Percentiles rank a stretch among this genome's conserved stretches.
phyloP scores from a whole-genome alignment of 2,113 vertebrate genomes.

The Myanophis thanlyinensis region DNA sequence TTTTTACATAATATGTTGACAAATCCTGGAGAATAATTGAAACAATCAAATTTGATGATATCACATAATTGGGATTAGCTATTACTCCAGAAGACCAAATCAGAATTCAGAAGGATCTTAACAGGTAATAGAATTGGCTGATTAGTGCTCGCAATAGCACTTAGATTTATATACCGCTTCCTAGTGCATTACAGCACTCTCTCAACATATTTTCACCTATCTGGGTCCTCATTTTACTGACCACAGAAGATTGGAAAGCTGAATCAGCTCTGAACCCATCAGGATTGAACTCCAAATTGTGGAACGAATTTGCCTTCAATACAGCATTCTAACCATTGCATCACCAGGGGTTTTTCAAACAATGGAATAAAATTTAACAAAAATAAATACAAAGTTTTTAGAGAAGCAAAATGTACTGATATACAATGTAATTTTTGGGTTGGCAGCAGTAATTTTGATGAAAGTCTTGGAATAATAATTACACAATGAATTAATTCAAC shows the following conservation, averaged over 20 bases:
- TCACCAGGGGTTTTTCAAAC: not conserved
- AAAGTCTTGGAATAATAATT: not conserved
- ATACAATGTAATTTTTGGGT: not conserved
- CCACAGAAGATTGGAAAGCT: no score
- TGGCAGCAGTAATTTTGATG: not conserved
- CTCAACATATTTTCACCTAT: no score
- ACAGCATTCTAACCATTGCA: no score
- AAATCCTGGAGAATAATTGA: not conserved
- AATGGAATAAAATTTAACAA: not conserved
- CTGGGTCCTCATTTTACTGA: no score
- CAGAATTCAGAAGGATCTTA: not conserved
- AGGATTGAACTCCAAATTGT: no score
- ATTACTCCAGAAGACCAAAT: not conserved
- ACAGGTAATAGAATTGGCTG: not conserved
- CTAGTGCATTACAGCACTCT: no score
- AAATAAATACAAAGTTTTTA: not conserved
- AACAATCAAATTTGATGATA: not conserved
- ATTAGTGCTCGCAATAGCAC: not conserved
- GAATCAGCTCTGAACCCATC: no score
- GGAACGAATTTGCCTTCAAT: no score
- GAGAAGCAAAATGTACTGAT: not conserved
- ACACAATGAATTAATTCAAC: not conserved
- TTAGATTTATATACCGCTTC: no score
- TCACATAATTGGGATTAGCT: not conserved
- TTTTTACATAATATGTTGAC: not conserved